Base-by-base conservation (phyloP, 2,113 vertebrate species). In the Meleagris gallopavo region DNA sequence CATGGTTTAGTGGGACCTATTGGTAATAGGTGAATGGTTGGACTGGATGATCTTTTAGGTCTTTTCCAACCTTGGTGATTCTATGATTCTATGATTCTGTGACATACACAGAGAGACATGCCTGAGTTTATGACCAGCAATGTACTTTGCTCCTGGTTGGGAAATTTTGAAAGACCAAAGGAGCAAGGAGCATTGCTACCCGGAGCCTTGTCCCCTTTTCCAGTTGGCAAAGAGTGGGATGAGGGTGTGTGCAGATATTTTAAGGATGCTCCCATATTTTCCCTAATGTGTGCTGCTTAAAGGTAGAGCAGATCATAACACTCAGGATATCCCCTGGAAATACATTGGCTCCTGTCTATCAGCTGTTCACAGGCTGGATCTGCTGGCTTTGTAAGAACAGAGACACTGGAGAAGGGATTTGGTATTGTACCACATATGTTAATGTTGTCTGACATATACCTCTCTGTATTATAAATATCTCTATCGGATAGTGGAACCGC, bases 81-180 rank as follows among this genome's bases (percentile, higher is more conserved):
- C n/a, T n/a, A n/a, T n/a, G n/a, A n/a, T n/a, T n/a, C n/a, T n/a
- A n/a, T n/a, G n/a, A n/a, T n/a, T n/a, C n/a, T n/a, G n/a, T n/a
- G 78, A 29, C 6, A 24, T 36, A 27, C 30, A 36, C 10, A 60
- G 40, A 67, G 16, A 25, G 77, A 27, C 13, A 19, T 50, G 6
- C 0, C 0, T 40, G 22, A 29, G 17, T 65, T 78, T 64, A 36
- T 48, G 29, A 55, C 22, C 4, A 1, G 11, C 46, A 0, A 0
- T 18, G 4, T 57, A 12, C 85, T 90, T 94, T 46, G 34, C 10
- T 48, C 5, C n/a, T 62, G 17, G 13, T 20, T 45, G 17, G 32
- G 24, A 69, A 43, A 54, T 90, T 75, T 81, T 75, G 25, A 29
- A 77, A 94, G 29, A 11, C 27, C 6, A 18, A n/a, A 11, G 38